These are phyloP conservation scores for Strix occidentalis DNA, from an alignment of 2,797 vertebrate genomes.

Conservation along the genomic window DNA sequence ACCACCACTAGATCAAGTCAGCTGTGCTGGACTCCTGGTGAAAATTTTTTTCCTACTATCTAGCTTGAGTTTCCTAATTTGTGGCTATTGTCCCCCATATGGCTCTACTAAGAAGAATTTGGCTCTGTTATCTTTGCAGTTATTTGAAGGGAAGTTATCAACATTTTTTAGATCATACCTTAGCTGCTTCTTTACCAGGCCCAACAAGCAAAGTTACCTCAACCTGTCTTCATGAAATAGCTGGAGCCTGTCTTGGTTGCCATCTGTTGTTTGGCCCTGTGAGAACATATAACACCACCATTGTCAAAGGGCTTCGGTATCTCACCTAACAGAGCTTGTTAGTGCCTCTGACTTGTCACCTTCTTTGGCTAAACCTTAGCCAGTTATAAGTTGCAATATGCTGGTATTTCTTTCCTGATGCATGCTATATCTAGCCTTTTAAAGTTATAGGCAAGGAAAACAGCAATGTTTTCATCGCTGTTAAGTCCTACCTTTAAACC, in stretches of 20 bases:
- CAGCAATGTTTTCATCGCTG: neutral
- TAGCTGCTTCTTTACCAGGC: neutral
- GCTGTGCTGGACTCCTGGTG: neutral
- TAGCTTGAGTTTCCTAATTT: neutral
- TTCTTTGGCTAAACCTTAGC: neutral
- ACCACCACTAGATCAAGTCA: neutral
- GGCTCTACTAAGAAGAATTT: neutral
- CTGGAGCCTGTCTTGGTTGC: neutral
- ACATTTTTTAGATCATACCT: neutral
- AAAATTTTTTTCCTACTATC: neutral
- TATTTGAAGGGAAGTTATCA: neutral
- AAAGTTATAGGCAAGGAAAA: too few species aligned
- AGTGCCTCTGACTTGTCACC: neutral
- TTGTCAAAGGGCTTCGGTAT: neutral
- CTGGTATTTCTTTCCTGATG: neutral
- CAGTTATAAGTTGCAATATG: neutral
- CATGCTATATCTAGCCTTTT: neutral
- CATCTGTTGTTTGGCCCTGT: neutral
- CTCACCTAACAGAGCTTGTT: neutral
- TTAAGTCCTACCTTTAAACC: neutral
- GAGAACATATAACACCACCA: neutral
- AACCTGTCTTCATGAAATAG: neutral
- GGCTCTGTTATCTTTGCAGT: neutral
- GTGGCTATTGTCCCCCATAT: neutral
- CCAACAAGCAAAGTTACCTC: neutral